Evolutionary conservation across 2,113 vertebrate genomes (phyloP), one percentile per base, ranked within the genome.

Genomic region (Ivindomyrus marchei): DNA sequence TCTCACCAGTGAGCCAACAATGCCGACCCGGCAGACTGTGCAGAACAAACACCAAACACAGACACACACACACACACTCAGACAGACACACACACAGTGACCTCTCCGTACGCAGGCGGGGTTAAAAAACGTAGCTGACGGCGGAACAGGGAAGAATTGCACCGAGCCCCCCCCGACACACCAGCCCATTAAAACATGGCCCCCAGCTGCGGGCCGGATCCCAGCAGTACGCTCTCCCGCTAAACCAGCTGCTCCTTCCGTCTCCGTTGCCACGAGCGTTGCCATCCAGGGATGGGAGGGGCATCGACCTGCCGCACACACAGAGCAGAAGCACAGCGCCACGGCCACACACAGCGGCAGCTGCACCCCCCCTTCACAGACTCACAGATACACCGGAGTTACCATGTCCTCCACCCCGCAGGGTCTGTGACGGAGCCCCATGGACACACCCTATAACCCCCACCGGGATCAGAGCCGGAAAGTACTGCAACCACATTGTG

Each of bases 161-260:
- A 93, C 90, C 91, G 85, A 91, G 91, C 90, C 92, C 91, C 89
- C 86, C 89, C 93, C 92, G 92, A 92, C 74, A 77, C 92, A 91
- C 90, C 47, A 92, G 92, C 91, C 92, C 90, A 94, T 94, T 94
- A 95, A 93, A 94, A 92, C 47, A 2, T 52, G 92, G 95, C 94
- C 90, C 88, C 31, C 1, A 39, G 90, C 93, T 94, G 94, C 93
- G 88, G 89, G 89, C 90, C 19, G 87, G 92, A 91, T 91, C 90
- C 90, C 90, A 90, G 88, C 89, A 83, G 90, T 91, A 91, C 36
- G 87, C 45, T 92, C 91, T 86, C 94, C 93, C 93, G 94, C 93
- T 91, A 92, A 92, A 91, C 91, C 94, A 95, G 94, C 94, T 95
- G 93, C 95, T 94, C 89, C 93, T 90, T 88, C 90, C 77, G 85